Percentiles rank a stretch among this genome's conserved stretches.
Conservation (phyloP, 2,797 vertebrate genomes). For the Poecilia picta region DNA sequence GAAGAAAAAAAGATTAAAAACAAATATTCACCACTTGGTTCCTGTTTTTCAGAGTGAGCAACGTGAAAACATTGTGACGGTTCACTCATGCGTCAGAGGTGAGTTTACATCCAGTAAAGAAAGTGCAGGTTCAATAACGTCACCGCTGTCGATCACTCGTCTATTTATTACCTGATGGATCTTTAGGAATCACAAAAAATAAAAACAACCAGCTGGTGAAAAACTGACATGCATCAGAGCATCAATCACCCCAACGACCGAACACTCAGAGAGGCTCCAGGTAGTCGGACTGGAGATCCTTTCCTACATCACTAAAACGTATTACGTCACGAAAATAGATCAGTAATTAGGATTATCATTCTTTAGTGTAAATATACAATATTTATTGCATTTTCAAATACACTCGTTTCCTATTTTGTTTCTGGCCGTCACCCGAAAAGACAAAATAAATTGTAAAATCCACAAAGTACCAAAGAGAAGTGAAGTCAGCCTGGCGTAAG, state of each 20-base stretch:
- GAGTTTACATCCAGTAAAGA: slow-evolving; percentile 31
- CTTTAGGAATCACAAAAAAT: slow-evolving; percentile 11
- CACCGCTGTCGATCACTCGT: not conserved
- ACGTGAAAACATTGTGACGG: slow-evolving; percentile 23
- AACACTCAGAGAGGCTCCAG: not conserved
- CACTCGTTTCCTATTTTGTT: slow-evolving; percentile 64
- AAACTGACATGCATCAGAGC: slow-evolving; percentile 27
- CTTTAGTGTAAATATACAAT: slow-evolving; percentile 82
- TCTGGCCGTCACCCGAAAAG: slow-evolving; percentile 50
- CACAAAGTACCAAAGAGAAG: slow-evolving; percentile 72
- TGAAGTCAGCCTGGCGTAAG: slow-evolving; percentile 78
- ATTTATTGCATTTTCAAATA: slow-evolving; percentile 82
- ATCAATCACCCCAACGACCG: not conserved
- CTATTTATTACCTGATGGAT: not conserved
- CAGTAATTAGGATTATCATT: slow-evolving; percentile 82
- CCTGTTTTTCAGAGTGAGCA: slow-evolving; percentile 21
- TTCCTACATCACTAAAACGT: slow-evolving; percentile 81
- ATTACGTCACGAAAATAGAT: slow-evolving; percentile 90
- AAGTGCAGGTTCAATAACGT: slow-evolving; percentile 3
- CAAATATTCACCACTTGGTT: slow-evolving; percentile 64
- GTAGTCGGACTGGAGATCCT: slow-evolving; percentile 22
- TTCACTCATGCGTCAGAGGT: slow-evolving; percentile 31
- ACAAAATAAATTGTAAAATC: slow-evolving; percentile 42
- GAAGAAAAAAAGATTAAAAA: slow-evolving; percentile 71
- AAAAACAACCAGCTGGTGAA: slow-evolving; percentile 21